Evolutionary conservation across 92 coral and sea anemone genomes (phyloP), one percentile per base, ranked within the genome.

Genomic region (Diadumene lineata): DNA sequence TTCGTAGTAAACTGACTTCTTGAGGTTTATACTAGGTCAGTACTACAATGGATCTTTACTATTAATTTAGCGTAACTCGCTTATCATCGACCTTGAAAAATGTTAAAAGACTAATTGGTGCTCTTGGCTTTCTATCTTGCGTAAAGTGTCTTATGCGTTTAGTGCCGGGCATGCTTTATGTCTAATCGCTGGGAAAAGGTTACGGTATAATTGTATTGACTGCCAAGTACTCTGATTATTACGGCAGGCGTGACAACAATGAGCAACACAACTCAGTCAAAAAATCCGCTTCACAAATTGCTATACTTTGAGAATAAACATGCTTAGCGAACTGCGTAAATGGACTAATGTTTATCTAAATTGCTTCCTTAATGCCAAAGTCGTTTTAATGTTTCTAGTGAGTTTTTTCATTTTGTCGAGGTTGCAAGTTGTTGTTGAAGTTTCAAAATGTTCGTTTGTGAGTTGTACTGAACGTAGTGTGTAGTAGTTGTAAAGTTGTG

Each of bases 171-270:
- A n/a, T n/a, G n/a, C n/a, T n/a, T n/a, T n/a, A n/a, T n/a, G n/a
- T n/a, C n/a, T n/a, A n/a, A n/a, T n/a, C n/a, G 11, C 33, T 11
- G n/a, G 2, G 27, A 43, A 62, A 62, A 62, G 68, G 68, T 62
- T 62, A 62, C 31, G 68, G 31, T 29, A n/a, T n/a, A 62, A 62
- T 29, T 62, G 68, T 62, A 62, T 62, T 62, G 68, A 19, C 68
- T 62, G 68, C 43, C 43, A 26, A 15, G 9, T 27, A 15, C 3
- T 2, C 3, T 27, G 77, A 55, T 38, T 27, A 66, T 72, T 72
- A 44, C 4, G n/a, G 22, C 24, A 56, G 77, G 66, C 77, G 77
- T 72, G 66, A 72, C 77, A 56, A 2, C 2, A 33, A 62, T 62
- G 68, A 28, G 68, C 58, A 3, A 62, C 18, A 28, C 30, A 58